A percentile compares a stretch with the other conserved stretches of the same genome.
These are phyloP conservation scores for Drosophila athabasca DNA, from an alignment of 1,140 invertebrate species.

Conservation along the genomic window DNA sequence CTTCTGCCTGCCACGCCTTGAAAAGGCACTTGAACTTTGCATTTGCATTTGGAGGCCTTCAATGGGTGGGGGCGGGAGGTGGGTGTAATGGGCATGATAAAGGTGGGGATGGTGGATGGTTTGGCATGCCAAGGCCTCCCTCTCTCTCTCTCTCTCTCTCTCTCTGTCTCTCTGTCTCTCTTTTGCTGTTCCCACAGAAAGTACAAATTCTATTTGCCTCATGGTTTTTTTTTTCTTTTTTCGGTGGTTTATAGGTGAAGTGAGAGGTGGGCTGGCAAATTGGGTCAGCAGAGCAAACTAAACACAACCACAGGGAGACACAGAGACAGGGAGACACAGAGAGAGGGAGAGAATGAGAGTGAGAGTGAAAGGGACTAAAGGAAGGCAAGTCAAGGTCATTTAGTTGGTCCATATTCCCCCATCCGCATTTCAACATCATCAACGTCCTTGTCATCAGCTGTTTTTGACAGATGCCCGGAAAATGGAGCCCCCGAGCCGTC, in stretches of 20 bases:
- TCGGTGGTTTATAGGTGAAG: slow-evolving; percentile 28
- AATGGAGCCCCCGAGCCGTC: slow-evolving; percentile 18
- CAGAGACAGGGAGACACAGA: neutral
- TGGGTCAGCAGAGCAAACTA: slow-evolving; percentile 41
- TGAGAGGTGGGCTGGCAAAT: slow-evolving; percentile 31
- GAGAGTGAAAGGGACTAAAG: neutral
- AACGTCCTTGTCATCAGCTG: slow-evolving; percentile 41
- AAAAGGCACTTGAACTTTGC: slow-evolving; percentile 80
- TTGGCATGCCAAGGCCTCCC: slow-evolving; percentile 37
- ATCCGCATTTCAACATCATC: neutral
- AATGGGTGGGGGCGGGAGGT: neutral
- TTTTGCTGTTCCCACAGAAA: slow-evolving; percentile 28
- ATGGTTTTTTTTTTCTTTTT: slow-evolving; percentile 25
- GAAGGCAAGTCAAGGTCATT: slow-evolving; percentile 53
- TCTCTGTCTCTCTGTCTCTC: neutral
- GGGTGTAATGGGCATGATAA: no score
- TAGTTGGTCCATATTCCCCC: no score
- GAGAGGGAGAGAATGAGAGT: slow-evolving; percentile 8
- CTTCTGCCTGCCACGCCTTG: slow-evolving; percentile 32
- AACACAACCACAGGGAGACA: neutral
- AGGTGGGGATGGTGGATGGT: neutral
- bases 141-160: slow-evolving; percentile 11
- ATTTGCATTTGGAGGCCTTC: slow-evolving; percentile 68
- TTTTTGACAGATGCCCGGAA: slow-evolving; percentile 38
- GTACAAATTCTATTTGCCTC: slow-evolving; percentile 46